Conservation (phyloP, 2,113 vertebrate species). For the crab-eating macaque (Macaca fascicularis) region DNA sequence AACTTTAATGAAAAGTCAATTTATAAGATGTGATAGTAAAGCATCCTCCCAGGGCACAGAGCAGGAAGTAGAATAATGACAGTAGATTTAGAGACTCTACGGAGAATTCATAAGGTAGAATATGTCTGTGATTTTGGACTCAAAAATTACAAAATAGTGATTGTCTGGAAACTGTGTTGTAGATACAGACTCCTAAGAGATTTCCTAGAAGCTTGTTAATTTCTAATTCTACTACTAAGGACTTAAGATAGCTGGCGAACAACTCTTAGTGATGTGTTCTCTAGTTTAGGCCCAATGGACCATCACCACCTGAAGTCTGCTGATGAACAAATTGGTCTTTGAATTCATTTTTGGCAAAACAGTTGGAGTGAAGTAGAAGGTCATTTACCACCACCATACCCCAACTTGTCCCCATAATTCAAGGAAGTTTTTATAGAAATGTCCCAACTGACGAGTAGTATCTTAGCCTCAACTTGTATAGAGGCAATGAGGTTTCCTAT, state of each 20-base stretch:
- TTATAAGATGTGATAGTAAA: not conserved
- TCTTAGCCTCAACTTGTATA: not conserved
- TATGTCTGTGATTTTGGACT: not conserved
- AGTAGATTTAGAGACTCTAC: too few relatives aligned
- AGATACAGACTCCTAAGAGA: not conserved
- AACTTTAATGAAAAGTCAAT: not conserved
- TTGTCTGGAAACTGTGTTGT: not conserved
- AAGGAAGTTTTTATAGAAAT: not conserved
- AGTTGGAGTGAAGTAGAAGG: not conserved
- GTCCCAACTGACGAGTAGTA: not conserved
- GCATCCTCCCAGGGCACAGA: too few relatives aligned
- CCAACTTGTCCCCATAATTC: too few relatives aligned
- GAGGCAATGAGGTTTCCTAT: fast-evolving
- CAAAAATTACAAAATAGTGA: not conserved
- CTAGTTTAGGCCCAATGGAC: not conserved
- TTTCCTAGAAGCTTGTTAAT: not conserved
- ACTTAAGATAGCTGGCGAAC: not conserved
- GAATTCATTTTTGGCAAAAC: not conserved
- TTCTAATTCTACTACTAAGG: not conserved
- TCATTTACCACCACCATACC: not conserved
- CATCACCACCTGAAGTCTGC: not conserved
- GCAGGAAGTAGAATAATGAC: not conserved
- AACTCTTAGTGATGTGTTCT: not conserved
- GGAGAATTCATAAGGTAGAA: not conserved
- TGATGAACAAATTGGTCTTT: not conserved